Evolutionary conservation across 2,113 vertebrate species (phyloP).

Genomic region (Triplophysa tibetana): DNA sequence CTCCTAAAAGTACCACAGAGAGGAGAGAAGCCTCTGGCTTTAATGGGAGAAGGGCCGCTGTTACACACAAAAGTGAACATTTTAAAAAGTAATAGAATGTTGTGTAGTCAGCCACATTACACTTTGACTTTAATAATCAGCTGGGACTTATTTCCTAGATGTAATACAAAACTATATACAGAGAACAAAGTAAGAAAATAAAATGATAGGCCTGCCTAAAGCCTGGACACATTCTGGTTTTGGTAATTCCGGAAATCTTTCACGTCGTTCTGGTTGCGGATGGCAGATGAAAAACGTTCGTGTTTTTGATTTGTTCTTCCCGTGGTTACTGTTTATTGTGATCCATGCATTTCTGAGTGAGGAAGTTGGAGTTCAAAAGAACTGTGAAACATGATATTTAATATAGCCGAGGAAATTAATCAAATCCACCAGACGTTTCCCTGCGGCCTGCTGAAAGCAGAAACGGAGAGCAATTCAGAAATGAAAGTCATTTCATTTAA

Average conservation of each 20-base stretch:
- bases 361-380: neutral
- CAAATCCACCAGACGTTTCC: constrained; percentile 14
- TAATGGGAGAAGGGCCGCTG: neutral
- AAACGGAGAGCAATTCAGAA: constrained; percentile 25
- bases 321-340: neutral
- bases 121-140: no score
- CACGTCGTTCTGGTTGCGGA: neutral
- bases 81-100: no score
- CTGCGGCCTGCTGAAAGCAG: neutral
- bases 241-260: neutral
- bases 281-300: neutral
- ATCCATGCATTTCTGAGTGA: neutral
- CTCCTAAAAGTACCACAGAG: neutral
- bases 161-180: no score
- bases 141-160: no score
- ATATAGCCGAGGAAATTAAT: constrained; percentile 6
- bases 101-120: no score
- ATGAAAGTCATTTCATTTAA: constrained; percentile 29
- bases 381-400: constrained; percentile 1
- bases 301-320: constrained; percentile 6
- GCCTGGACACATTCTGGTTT: neutral
- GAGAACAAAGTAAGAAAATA: no score
- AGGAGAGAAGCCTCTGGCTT: neutral
- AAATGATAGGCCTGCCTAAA: no score
- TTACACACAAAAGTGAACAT: neutral